Evolutionary conservation across 2,113 vertebrate genomes (phyloP), one percentile per base, ranked within the genome.

Genomic region (Zeus faber): DNA sequence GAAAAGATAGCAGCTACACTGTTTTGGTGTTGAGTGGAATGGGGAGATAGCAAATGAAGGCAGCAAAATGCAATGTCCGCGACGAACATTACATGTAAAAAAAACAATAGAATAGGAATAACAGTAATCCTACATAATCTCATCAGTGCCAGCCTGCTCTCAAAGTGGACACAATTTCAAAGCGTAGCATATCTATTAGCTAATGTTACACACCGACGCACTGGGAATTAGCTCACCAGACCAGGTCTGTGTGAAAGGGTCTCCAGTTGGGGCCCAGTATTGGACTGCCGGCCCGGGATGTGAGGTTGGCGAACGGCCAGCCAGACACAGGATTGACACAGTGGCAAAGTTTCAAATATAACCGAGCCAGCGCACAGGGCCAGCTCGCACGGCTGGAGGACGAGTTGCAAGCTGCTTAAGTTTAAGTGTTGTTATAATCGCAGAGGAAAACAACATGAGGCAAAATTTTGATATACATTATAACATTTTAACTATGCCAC

Each of bases 341-440:
- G 58, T 62, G 53, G 27, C 46, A 54, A 61, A 52, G 62, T 48
- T 58, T 56, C 24, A 56, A 23, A 48, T 31, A 44, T 62, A 48
- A n/a, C 7, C 25, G 9, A 14, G 20, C 16, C 13, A 14, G 20
- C 16, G 44, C 41, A 27, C 9, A n/a, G 6, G 0, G 52, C 55
- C 64, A 58, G 63, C 58, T 62, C 62, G 67, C 47, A 25, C 4
- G 56, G 14, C 52, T 45, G 60, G n/a, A 55, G 37, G 43, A 35
- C 18, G 48, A 41, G 45, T 61, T 49, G 49, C 58, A 80, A 84
- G 65, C 74, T 57, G 70, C 68, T 80, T 83, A 84, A 77, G 67
- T 70, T 39, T 13, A 51, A 65, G 53, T 48, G 58, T 68, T 25
- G 65, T 57, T 63, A 62, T 57, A 70, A 73, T 73, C 67, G 57